Base-by-base conservation (phyloP, 2,113 vertebrate genomes). In the Psephotus haematonotus region DNA sequence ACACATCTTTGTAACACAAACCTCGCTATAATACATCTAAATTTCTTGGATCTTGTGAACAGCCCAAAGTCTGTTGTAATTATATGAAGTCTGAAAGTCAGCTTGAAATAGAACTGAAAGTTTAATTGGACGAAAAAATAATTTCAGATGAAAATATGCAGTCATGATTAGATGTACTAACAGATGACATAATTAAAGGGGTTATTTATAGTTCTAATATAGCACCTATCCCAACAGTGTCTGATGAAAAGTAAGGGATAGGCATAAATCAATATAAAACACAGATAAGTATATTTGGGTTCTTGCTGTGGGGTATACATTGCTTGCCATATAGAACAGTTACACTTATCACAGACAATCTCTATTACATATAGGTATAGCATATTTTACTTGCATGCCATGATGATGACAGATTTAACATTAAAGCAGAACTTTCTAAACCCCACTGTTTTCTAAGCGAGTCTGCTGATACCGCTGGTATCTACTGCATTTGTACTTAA, bases 101-200 rank as follows among this genome's bases (percentile, higher is more conserved):
- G 95, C 91, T 95, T 95, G 95, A 97, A 97, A 97, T 95, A 98
- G 94, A 97, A 96, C 89, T 95, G 95, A 97, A 98, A 97, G 93
- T 98, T 98, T 97, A 98, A 97, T 93, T 97, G 92, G 93, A 93
- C 65, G 46, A 95, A 91, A 94, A 95, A 96, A 98, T 90, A 91
- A 97, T 91, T 95, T 86, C 70, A 91, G 70, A 83, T 87, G 55
- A 95, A 91, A 96, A 90, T 92, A 90, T 67, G 88, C 82, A 76
- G 96, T 97, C 95, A 65, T 92, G 87, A 94, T 97, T 89, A 96
- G 76, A 92, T 70, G 60, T 90, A 91, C 77, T 92, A 96, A 79
- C 86, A 94, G 87, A 95, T 94, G 93, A 96, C 81, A 95, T 84
- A 92, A 93, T 95, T 97, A 95, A 90, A 95, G 72, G 77, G 43